Evolutionary conservation across 2,797 vertebrate genomes (phyloP).

Genomic region (Poecilia wingei): DNA sequence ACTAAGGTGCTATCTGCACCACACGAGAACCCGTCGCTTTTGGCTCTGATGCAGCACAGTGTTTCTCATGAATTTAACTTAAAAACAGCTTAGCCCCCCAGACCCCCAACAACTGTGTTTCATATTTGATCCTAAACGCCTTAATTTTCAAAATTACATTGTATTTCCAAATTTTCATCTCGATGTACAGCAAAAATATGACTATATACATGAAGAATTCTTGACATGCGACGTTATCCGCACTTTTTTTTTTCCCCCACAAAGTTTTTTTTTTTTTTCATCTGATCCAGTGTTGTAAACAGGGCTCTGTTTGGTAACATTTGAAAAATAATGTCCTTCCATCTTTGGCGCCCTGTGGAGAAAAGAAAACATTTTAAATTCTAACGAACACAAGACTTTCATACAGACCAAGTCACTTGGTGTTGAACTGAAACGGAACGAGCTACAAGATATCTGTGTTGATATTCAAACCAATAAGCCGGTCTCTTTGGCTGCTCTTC

Average conservation of each 20-base stretch:
- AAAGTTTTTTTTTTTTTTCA: constrained; percentile 86
- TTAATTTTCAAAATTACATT: constrained; percentile 19
- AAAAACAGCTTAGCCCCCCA: constrained; percentile 23
- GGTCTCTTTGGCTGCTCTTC: constrained; percentile 40
- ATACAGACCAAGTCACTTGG: constrained; percentile 29
- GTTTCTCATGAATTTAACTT: constrained; percentile 18
- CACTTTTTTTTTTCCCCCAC: constrained; percentile 85
- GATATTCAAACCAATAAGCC: constrained; percentile 15
- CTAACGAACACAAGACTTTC: constrained; percentile 18
- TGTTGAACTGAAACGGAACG: constrained; percentile 27
- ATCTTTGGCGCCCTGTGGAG: constrained; percentile 28
- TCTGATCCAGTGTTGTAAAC: constrained; percentile 91
- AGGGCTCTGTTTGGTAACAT: constrained; percentile 90
- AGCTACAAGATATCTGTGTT: constrained; percentile 21
- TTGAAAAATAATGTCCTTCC: constrained; percentile 91
- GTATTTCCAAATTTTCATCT: constrained; percentile 55
- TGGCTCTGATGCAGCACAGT: constrained; percentile 33
- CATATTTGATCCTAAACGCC: constrained; percentile 2
- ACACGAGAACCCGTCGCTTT: constrained; percentile 35
- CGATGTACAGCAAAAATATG: constrained; percentile 33
- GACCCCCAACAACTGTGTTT: constrained; percentile 15
- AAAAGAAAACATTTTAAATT: constrained; percentile 25
- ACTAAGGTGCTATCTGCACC: constrained; percentile 52
- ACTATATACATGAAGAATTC: constrained; percentile 12
- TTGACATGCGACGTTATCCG: constrained; percentile 88